Evolutionary conservation across 1,140 invertebrate genomes (phyloP), one percentile per base, ranked within the genome.

Genomic region (Zaprionus capensis): DNA sequence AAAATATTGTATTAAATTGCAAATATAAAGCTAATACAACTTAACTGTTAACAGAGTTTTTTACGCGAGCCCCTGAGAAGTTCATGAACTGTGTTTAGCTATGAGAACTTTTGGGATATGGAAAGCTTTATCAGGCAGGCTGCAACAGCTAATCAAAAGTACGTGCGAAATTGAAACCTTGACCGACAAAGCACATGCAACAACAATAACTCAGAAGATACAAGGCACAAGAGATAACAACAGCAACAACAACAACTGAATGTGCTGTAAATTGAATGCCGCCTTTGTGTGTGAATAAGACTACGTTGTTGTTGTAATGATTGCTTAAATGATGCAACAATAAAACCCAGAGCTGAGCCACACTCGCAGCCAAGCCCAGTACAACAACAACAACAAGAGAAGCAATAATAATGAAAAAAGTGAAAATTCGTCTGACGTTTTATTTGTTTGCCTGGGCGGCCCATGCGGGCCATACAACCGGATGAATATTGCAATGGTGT

Each of bases 271-370:
- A 79, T 81, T 76, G 67, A 76, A 76, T 81, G 71, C 66, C 78
- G 71, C 66, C 78, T 79, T 76, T 81, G 41, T 65, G 71, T 81
- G 66, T 82, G 75, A 73, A 78, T 75, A 78, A 71, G 64, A 74
- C 58, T 63, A 31, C 31, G 7, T 44, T 62, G 36, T 71, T 70
- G 28, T 58, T 75, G 58, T 73, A 72, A 80, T 79, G 72, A 81
- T 76, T 81, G 73, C 51, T 65, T 74, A 82, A 84, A 76, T 76
- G 81, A 79, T 82, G 80, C 78, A 82, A 82, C 69, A 79, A 81
- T 79, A 79, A 80, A 81, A 73, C 44, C 75, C 70, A 76, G 41
- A 75, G 64, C 36, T n/a, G 26, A 55, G 57, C 34, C 76, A 70
- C 34, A 77, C 31, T 59, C 71, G 57, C 17, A 28, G 38, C 57